Percentiles rank a stretch among this genome's conserved stretches.
These are phyloP conservation scores for Heterodera carotae DNA, from an alignment of 1,140 invertebrate genomes.

Conservation along the genomic window DNA sequence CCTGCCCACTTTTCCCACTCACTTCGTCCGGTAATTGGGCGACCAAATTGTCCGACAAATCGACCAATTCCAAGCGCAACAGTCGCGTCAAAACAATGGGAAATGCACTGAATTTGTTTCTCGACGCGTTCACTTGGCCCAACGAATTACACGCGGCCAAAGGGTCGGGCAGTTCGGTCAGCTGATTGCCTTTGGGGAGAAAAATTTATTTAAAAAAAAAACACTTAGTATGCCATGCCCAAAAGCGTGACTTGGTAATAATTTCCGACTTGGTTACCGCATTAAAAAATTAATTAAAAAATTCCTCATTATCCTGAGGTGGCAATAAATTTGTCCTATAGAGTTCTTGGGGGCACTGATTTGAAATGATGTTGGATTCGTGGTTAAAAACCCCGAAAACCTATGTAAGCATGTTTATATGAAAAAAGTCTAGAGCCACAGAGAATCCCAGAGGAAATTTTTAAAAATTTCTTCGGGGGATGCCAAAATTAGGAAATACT, in stretches of 20 bases:
- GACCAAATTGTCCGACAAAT: slow-evolving; percentile 86
- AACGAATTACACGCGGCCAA: slow-evolving; percentile 66
- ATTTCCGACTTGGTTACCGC: too few relatives aligned
- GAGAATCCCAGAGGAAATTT: too few relatives aligned
- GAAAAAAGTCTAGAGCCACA: too few relatives aligned
- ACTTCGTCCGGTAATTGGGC: slow-evolving; percentile 75
- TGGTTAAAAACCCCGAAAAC: too few relatives aligned
- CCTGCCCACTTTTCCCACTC: neutral
- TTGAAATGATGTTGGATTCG: too few relatives aligned
- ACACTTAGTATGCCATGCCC: too few relatives aligned
- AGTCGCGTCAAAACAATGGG: slow-evolving; percentile 79
- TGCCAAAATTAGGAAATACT: neutral
- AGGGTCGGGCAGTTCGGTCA: slow-evolving; percentile 66
- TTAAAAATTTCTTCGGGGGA: slow-evolving; percentile 3
- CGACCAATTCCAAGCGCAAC: slow-evolving; percentile 82
- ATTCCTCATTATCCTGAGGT: too few relatives aligned
- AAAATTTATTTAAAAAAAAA: neutral
- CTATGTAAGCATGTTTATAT: too few relatives aligned
- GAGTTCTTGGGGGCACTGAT: too few relatives aligned
- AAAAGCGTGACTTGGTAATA: too few relatives aligned
- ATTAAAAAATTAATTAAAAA: too few relatives aligned
- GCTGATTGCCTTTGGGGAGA: slow-evolving; percentile 69
- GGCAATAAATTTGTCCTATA: too few relatives aligned
- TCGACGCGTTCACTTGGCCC: slow-evolving; percentile 69
- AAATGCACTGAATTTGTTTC: slow-evolving; percentile 76